These are phyloP conservation scores for Xanthorhoe designata DNA, from an alignment of 2,888 invertebrate genomes.

Conservation along the genomic window DNA sequence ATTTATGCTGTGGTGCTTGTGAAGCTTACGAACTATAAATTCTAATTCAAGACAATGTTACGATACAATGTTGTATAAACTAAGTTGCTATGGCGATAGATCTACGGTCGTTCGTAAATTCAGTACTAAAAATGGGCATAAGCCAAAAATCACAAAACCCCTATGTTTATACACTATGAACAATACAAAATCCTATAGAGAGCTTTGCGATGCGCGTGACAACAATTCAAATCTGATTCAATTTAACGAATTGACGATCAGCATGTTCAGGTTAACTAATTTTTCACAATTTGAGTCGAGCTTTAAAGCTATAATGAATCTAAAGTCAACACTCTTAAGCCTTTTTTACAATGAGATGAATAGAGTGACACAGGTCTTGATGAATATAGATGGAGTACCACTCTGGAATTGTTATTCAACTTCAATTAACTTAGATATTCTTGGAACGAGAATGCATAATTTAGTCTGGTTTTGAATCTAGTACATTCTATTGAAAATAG, in stretches of 20 bases:
- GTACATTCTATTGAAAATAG: neutral
- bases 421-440: conserved; percentile 27
- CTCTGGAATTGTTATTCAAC: conserved; percentile 8
- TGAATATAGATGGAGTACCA: conserved; percentile 6
- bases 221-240: neutral
- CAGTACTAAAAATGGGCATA: too few relatives aligned
- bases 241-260: neutral
- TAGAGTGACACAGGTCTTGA: neutral
- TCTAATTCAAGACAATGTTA: too few relatives aligned
- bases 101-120: too few relatives aligned
- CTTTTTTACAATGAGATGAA: neutral
- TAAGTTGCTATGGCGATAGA: too few relatives aligned
- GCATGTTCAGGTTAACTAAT: neutral
- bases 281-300: neutral
- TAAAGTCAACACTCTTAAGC: neutral
- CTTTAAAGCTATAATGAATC: neutral
- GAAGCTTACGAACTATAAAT: too few relatives aligned
- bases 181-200: neutral
- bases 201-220: neutral
- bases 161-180: neutral
- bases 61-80: too few relatives aligned
- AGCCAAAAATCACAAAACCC: too few relatives aligned
- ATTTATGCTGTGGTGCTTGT: too few relatives aligned
- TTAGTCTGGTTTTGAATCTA: conserved; percentile 6
- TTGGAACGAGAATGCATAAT: conserved; percentile 16